Conservation (phyloP, 2,888 invertebrate species). For the Acanthosepion lycidas region DNA sequence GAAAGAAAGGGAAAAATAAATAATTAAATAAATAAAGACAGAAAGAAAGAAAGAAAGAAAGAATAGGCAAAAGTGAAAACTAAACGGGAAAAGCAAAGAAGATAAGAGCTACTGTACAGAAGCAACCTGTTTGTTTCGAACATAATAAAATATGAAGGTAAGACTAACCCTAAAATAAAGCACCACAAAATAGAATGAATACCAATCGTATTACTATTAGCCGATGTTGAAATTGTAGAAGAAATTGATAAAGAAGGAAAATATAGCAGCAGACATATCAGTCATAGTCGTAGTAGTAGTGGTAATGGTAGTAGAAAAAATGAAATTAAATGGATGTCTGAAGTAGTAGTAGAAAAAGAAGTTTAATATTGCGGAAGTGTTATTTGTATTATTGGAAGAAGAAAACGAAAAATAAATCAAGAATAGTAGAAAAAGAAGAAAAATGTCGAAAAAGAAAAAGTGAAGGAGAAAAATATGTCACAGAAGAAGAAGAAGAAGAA, state of each 20-base stretch:
- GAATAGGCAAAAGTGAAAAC: background rate
- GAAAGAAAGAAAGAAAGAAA: background rate
- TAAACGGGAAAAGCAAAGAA: background rate
- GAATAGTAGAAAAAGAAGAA: background rate
- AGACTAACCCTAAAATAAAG: too few species aligned
- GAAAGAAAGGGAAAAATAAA: background rate
- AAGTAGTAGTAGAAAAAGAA: background rate
- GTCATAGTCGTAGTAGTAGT: too few species aligned
- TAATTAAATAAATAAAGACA: background rate
- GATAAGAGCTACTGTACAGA: background rate
- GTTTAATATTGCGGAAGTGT: too few species aligned
- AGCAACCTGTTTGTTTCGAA: too few species aligned
- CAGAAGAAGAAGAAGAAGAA: background rate
- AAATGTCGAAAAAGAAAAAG: background rate
- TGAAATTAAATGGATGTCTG: background rate
- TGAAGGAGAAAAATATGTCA: background rate
- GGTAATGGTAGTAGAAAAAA: background rate
- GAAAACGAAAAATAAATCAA: background rate
- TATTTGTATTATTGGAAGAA: too few species aligned
- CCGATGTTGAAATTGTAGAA: too few species aligned
- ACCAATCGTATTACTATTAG: too few species aligned
- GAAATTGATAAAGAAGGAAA: too few species aligned
- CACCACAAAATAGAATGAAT: too few species aligned
- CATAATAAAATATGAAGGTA: too few species aligned
- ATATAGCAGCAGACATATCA: too few species aligned